Conservation (phyloP, 2,797 vertebrate genomes). For the Australoheros facetus region DNA sequence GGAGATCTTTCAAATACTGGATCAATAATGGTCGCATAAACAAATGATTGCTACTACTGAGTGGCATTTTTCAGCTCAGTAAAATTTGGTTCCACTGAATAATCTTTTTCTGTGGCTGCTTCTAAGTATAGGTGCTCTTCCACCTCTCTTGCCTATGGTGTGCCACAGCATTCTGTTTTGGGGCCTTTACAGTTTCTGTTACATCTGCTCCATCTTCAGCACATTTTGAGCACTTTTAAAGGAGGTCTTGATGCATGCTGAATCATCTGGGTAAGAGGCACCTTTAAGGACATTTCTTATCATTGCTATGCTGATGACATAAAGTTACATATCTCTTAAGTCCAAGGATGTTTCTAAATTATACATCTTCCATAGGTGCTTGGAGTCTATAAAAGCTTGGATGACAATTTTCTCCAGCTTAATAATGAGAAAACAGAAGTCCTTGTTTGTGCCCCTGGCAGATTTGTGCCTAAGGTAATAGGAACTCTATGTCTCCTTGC, state of each 20-base stretch:
- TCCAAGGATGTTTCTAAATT: too few relatives aligned
- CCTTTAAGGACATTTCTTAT: neutral
- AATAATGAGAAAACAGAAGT: neutral
- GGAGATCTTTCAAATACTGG: too few relatives aligned
- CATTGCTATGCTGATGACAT: neutral
- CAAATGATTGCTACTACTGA: neutral
- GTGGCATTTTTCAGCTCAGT: neutral
- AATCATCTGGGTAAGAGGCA: too few relatives aligned
- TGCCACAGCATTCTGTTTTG: neutral
- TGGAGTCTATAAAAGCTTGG: neutral
- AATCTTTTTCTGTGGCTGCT: neutral
- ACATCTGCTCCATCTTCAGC: neutral
- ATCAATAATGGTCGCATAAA: neutral
- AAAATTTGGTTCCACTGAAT: neutral
- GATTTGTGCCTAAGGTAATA: neutral
- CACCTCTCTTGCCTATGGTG: neutral
- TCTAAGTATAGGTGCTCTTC: too few relatives aligned
- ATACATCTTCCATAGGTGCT: too few relatives aligned
- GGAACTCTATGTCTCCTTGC: neutral
- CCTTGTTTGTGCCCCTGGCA: neutral
- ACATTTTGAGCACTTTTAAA: neutral
- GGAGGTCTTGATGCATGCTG: too few relatives aligned
- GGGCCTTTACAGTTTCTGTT: neutral
- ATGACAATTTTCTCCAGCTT: neutral
- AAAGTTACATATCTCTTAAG: too few relatives aligned